Conservation (phyloP, 2,797 vertebrate genomes). For the Phalanger gymnotis region DNA sequence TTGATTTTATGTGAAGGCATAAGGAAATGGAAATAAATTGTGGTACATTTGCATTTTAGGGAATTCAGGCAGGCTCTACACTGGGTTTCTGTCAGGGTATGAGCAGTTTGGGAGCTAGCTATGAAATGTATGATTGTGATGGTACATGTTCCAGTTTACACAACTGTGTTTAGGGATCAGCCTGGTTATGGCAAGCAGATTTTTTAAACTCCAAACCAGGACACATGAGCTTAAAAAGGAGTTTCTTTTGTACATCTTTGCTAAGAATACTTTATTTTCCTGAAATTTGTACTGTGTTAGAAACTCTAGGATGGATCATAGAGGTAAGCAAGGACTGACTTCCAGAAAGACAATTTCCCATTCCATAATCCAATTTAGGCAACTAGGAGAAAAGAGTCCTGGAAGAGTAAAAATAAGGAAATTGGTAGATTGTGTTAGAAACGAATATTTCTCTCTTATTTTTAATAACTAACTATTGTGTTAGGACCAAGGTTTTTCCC, state of each 20-base stretch:
- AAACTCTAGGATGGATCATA: not conserved
- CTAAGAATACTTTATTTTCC: not conserved
- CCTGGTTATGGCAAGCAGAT: not conserved
- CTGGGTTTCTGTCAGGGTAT: slow-evolving; percentile 36
- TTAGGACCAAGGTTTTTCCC: not conserved
- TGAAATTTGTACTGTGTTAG: not conserved
- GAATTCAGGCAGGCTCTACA: not conserved
- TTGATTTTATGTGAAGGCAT: not conserved
- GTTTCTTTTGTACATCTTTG: not conserved
- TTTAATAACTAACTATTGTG: not conserved
- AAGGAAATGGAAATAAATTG: not conserved
- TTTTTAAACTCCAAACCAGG: not conserved
- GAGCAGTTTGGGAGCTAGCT: not conserved
- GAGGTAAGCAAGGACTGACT: not conserved
- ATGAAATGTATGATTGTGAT: not conserved
- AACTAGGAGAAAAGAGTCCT: not conserved
- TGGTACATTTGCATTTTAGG: not conserved
- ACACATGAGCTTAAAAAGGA: not conserved
- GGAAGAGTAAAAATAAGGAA: not conserved
- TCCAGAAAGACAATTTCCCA: not conserved
- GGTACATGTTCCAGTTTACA: not conserved
- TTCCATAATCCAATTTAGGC: not conserved
- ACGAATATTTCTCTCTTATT: not conserved
- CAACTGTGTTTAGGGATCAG: not conserved
- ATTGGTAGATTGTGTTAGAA: not conserved